phyloP scores from a whole-genome alignment of 2,113 vertebrate species.

The Salminus brasiliensis region DNA sequence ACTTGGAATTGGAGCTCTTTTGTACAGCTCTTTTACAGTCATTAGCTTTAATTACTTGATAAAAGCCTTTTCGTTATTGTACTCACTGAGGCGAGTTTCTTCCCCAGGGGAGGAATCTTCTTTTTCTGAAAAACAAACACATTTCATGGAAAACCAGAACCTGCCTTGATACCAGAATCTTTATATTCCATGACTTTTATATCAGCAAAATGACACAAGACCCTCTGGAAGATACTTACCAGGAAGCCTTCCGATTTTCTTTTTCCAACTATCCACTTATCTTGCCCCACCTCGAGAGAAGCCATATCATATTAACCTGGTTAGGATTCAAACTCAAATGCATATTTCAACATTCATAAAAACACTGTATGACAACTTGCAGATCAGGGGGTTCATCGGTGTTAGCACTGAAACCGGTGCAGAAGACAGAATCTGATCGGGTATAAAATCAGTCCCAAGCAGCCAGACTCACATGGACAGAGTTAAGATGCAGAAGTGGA shows the following conservation, averaged over 20 bases:
- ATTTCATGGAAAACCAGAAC: neutral
- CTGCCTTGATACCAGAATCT: neutral
- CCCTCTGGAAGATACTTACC: constrained; percentile 19
- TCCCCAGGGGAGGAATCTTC: constrained; percentile 1
- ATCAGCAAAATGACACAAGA: neutral
- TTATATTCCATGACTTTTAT: neutral
- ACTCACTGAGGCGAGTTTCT: constrained; percentile 24
- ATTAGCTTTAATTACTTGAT: neutral
- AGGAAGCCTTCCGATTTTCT: constrained; percentile 33
- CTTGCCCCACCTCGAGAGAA: constrained; percentile 51
- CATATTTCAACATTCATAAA: neutral
- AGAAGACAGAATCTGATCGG: no score
- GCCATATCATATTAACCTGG: neutral
- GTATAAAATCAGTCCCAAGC: no score
- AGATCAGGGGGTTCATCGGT: no score
- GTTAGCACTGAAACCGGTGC: no score
- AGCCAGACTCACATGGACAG: no score
- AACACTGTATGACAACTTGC: neutral
- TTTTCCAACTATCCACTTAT: constrained; percentile 55
- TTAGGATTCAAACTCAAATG: constrained; percentile 7
- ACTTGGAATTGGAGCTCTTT: no score
- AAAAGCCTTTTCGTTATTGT: neutral
- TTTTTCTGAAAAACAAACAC: constrained; percentile 6
- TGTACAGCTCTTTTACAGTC: no score
- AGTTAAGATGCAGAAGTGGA: no score